Evolutionary conservation across 1,140 invertebrate species (phyloP).

Genomic region (Neuroterus valhalla): DNA sequence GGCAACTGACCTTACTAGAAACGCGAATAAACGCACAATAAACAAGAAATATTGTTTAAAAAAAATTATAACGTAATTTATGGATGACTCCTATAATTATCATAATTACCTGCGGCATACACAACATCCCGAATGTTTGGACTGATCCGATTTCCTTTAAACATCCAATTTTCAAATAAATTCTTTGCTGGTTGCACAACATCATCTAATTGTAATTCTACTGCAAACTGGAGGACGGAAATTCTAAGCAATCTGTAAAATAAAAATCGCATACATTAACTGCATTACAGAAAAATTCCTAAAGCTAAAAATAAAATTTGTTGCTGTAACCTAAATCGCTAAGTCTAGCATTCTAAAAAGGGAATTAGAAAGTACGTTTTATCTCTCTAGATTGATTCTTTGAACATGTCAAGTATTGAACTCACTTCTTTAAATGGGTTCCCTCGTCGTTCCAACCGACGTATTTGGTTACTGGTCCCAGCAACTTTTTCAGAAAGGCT

Average conservation of each 20-base stretch:
- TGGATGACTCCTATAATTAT: neutral
- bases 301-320: no score
- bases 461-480: conserved; percentile 78
- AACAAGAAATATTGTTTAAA: no score
- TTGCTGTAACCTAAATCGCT: no score
- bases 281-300: neutral
- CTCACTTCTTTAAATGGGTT: conserved; percentile 80
- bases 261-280: conserved; percentile 22
- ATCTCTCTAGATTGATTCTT: no score
- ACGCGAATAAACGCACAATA: no score
- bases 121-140: conserved; percentile 84
- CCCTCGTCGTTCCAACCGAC: conserved; percentile 83
- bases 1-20: no score
- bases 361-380: no score
- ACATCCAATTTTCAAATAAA: conserved; percentile 82
- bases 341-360: no score
- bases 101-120: conserved; percentile 80
- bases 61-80: no score
- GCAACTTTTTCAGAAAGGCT: conserved; percentile 77
- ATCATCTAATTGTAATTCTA: conserved; percentile 79
- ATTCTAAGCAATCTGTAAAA: conserved; percentile 76
- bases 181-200: conserved; percentile 79
- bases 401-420: neutral
- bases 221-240: conserved; percentile 77
- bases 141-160: conserved; percentile 76